phyloP scores from a whole-genome alignment of 2,797 vertebrate species.

The Lutjanus argentimaculatus region DNA sequence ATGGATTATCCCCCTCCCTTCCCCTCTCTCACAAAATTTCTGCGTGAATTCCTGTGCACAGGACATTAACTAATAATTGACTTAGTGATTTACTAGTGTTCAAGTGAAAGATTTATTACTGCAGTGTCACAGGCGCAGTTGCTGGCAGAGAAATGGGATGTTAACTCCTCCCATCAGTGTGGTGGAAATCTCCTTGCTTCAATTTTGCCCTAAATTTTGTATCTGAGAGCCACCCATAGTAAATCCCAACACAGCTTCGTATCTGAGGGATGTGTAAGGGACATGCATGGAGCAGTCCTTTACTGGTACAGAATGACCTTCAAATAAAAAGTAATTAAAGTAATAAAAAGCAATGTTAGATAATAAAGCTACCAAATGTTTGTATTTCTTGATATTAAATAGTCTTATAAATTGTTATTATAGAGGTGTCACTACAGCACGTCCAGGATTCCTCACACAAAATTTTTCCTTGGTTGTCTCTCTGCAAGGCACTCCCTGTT shows the following conservation, averaged over 20 bases:
- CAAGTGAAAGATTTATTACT: slow-evolving; percentile 17
- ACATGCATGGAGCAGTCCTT: not conserved
- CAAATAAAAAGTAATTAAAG: too few relatives aligned
- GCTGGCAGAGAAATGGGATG: not conserved
- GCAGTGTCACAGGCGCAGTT: slow-evolving; percentile 2
- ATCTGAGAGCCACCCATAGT: slow-evolving; percentile 14
- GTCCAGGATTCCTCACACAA: not conserved
- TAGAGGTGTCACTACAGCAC: slow-evolving; percentile 7
- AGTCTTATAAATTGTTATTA: slow-evolving; percentile 29
- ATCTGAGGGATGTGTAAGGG: slow-evolving; percentile 1
- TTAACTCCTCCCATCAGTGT: slow-evolving; percentile 24
- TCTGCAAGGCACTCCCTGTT: not conserved
- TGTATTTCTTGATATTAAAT: slow-evolving; percentile 9
- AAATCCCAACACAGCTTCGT: not conserved
- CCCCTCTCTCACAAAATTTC: not conserved
- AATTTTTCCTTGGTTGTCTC: slow-evolving; percentile 6
- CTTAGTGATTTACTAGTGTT: not conserved
- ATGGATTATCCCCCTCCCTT: not conserved
- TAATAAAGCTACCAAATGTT: not conserved
- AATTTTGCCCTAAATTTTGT: not conserved
- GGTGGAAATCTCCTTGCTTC: not conserved
- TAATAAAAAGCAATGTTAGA: slow-evolving; percentile 20
- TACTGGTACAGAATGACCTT: slow-evolving; percentile 15
- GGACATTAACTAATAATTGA: slow-evolving; percentile 6
- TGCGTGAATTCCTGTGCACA: not conserved